Evolutionary conservation across 2,113 vertebrate genomes (phyloP).

Genomic region (Ptyas mucosa): DNA sequence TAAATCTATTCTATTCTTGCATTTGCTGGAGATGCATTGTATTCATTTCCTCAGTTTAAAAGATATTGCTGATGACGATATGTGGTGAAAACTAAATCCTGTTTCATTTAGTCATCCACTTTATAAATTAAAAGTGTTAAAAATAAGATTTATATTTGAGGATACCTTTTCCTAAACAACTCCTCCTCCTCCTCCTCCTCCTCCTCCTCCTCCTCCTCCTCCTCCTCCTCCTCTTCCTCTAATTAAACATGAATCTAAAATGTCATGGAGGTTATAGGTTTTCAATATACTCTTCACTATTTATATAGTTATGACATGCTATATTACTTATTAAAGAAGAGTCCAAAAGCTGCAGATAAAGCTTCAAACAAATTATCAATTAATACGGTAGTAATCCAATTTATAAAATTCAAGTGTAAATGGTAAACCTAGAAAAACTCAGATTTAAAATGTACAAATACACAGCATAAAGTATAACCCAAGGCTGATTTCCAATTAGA

Average conservation of each 20-base stretch:
- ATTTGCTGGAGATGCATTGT: not conserved
- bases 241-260: not conserved
- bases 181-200: not conserved
- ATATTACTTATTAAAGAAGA: not conserved
- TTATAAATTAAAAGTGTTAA: not conserved
- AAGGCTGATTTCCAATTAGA: not conserved
- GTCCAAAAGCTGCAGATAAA: not conserved
- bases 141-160: not conserved
- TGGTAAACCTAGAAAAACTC: not conserved
- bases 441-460: not conserved
- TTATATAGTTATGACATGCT: not conserved
- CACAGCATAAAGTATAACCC: not conserved
- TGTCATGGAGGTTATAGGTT: not conserved
- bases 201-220: not conserved
- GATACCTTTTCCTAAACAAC: not conserved
- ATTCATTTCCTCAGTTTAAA: not conserved
- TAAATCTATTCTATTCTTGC: not conserved
- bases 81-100: not conserved
- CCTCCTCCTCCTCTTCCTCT: no score
- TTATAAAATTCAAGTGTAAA: not conserved
- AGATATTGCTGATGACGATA: not conserved
- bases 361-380: not conserved
- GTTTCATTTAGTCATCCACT: not conserved
- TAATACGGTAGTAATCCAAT: not conserved
- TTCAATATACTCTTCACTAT: not conserved